phyloP scores from a whole-genome alignment of 2,888 invertebrate species.

The Phytoseiulus persimilis region DNA sequence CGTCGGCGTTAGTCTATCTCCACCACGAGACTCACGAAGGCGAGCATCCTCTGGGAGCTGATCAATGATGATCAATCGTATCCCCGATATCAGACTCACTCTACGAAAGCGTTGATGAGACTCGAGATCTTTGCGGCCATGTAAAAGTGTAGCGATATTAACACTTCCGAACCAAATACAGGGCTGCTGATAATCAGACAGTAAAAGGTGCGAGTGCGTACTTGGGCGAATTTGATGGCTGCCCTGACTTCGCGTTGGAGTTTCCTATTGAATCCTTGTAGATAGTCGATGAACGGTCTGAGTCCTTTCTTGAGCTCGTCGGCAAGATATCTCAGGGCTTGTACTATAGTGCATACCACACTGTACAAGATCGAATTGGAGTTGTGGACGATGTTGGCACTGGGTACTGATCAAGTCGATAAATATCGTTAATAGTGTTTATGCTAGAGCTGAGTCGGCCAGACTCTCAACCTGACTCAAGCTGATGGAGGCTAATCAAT shows the following conservation, averaged over 20 bases:
- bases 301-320: not conserved
- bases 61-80: no score
- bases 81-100: no score
- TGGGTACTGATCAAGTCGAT: not conserved
- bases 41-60: no score
- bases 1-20: no score
- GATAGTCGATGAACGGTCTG: not conserved
- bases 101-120: no score
- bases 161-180: no score
- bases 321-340: not conserved
- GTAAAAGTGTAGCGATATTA: no score
- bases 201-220: no score
- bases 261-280: not conserved
- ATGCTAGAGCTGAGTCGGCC: not conserved
- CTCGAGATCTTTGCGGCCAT: no score
- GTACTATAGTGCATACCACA: not conserved
- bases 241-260: not conserved
- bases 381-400: not conserved
- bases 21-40: no score
- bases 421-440: not conserved
- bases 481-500: no score
- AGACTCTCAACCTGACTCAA: not conserved
- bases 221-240: not conserved
- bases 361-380: not conserved
- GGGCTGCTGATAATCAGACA: no score